phyloP scores from a whole-genome alignment of 1,140 invertebrate species.

The Magallana angulata region DNA sequence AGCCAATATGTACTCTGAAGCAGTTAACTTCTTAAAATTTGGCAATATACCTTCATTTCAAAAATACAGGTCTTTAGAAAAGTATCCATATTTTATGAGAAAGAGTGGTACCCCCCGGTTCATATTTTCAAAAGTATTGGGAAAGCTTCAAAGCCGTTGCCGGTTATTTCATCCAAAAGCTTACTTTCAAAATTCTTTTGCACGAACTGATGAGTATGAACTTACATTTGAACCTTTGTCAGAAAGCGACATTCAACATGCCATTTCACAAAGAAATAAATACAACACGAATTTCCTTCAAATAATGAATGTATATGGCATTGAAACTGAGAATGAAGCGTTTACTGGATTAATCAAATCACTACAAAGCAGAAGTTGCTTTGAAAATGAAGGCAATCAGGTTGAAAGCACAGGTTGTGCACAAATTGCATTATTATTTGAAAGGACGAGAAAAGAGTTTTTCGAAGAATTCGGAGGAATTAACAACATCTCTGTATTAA shows the following conservation, averaged over 20 bases:
- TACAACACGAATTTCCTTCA: constrained; percentile 35
- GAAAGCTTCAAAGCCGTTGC: background rate
- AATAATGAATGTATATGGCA: constrained; percentile 38
- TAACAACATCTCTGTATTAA: background rate
- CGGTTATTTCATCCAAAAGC: too few species aligned
- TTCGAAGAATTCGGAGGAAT: constrained; percentile 47
- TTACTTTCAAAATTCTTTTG: too few species aligned
- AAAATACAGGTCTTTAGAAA: constrained; percentile 19
- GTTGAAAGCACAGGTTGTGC: background rate
- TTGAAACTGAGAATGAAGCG: constrained; percentile 46
- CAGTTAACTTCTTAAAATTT: constrained; percentile 44
- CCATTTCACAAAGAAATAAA: background rate
- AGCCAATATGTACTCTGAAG: constrained; percentile 41
- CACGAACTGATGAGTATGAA: too few species aligned
- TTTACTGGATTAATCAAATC: constrained; percentile 32
- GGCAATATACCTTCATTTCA: constrained; percentile 32
- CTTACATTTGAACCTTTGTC: too few species aligned
- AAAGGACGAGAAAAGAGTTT: constrained; percentile 11
- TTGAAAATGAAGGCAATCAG: constrained; percentile 38
- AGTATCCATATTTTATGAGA: constrained; percentile 44
- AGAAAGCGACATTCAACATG: background rate
- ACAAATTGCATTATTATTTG: constrained; percentile 11
- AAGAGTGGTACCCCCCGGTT: constrained; percentile 37
- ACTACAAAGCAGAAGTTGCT: constrained; percentile 9
- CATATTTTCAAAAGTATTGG: constrained; percentile 28